Percentiles rank a stretch among this genome's conserved stretches.
phyloP scores from a whole-genome alignment of 2,888 invertebrate genomes.

The Epirrhoe alternata region DNA sequence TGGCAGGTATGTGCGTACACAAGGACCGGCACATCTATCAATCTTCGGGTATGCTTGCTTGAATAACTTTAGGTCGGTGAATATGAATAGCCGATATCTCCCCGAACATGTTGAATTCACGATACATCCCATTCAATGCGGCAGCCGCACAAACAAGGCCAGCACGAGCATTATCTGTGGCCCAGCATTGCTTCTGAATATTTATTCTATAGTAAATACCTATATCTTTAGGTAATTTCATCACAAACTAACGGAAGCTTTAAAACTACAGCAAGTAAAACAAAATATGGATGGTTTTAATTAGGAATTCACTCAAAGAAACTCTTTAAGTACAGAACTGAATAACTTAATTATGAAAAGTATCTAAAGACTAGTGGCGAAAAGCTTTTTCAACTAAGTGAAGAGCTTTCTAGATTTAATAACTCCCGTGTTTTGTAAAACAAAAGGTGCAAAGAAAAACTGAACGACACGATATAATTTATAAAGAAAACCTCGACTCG shows the following conservation, averaged over 20 bases:
- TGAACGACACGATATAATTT: neutral
- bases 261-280: no score
- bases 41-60: slow-evolving; percentile 33
- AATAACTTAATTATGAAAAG: no score
- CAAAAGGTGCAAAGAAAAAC: neutral
- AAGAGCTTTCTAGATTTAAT: neutral
- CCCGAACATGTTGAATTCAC: slow-evolving; percentile 25
- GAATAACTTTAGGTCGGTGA: slow-evolving; percentile 33
- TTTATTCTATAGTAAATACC: no score
- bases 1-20: neutral
- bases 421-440: neutral
- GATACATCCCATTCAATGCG: slow-evolving; percentile 16
- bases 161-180: neutral
- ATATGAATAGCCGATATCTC: slow-evolving; percentile 29
- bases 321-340: no score
- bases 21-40: slow-evolving; percentile 29
- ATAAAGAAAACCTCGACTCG: neutral
- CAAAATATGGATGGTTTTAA: no score
- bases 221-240: slow-evolving; percentile 4
- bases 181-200: neutral
- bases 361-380: neutral
- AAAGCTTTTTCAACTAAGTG: neutral
- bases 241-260: neutral
- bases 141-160: slow-evolving; percentile 4
- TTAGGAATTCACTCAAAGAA: no score